Base-by-base conservation (phyloP, 2,888 invertebrate species). In the Eristalis arbustorum region DNA sequence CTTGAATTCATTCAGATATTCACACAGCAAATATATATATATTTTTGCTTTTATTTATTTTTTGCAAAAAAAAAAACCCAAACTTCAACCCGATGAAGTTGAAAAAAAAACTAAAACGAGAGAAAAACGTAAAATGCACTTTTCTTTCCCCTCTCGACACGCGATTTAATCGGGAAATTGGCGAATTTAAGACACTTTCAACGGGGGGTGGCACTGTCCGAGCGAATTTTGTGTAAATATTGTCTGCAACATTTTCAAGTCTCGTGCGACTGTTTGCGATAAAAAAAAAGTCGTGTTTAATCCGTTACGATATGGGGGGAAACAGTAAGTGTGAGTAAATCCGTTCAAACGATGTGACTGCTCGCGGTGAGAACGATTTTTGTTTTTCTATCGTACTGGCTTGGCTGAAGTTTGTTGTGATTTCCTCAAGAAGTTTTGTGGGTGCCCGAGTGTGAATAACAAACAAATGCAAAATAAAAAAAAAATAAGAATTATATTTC, bases 211-310 rank as follows among this genome's bases (percentile, higher is more conserved):
- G 80, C 61, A 81, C 73, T 85, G 73, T 37, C 34, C 83, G 83
- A 67, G 72, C 71, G 78, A 87, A 83, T 79, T 87, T 63, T 82
- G 71, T 75, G 87, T 87, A 87, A 83, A 83, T 83, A 87, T 83
- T 87, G 83, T 87, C 79, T 87, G 87, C 78, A 87, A 87, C 87
- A 87, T 87, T 75, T 79, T 83, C 49, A 64, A 64, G 69, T 64
- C 64, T 40, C 28, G 71, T 77, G 10, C 25, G 56, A 56, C 63
- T 67, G 23, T n/a, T 62, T 28, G 31, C 40, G 64, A 57, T 57
- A 66, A 34, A 76, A 25, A n/a, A 25, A 25, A 61, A 62, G 37
- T 64, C 11, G 22, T 40, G n/a, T 56, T 69, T 63, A 84, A 80
- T 74, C 85, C 85, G 85, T 85, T 84, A 68, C 4, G 10, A n/a